Base-by-base conservation (phyloP, 2,113 vertebrate species). In the Apus apus region DNA sequence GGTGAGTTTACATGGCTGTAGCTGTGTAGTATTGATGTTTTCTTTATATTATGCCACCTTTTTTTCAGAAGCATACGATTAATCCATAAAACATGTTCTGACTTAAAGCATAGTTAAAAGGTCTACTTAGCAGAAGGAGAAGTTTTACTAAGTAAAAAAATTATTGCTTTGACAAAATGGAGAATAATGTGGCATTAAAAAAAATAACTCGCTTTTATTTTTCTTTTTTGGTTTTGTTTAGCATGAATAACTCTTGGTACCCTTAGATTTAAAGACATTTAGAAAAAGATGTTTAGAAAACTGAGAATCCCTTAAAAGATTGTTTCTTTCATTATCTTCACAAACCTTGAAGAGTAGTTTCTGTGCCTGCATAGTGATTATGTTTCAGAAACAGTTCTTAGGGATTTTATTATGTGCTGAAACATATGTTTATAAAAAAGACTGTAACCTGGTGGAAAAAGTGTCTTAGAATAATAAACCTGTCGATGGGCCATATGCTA, bases 401-500 rank as follows among this genome's bases (percentile, higher is more conserved):
- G 75, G 29, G 72, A 9, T 85, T 95, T 93, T 95, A 91, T 88
- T 93, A 86, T 77, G 64, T 97, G 78, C 86, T 94, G 78, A 97
- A 97, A 93, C 81, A 78, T 94, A 16, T 94, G 62, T 96, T 95
- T 94, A 85, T 92, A 89, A 85, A 85, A 97, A 88, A 93, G 93
- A 91, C 93, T 93, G 85, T 76, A 95, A 95, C 92, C 78, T 80
- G 77, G 46, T 94, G 90, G 93, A 94, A 96, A 96, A 97, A 91
- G 91, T 93, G 87, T 96, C 96, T 95, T 96, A 93, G 11, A 95
- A 96, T 93, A 96, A 96, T 93, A 95, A 97, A 96, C 94, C 93
- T 96, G 96, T 96, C 86, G 62, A 95, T 95, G 92, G 86, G 66
- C 96, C 96, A 87, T 90, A 93, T 90, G 94, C 92, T 93, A 80